These are phyloP conservation scores for Tenodera sinensis DNA, from an alignment of 2,888 invertebrate genomes.

Conservation along the genomic window DNA sequence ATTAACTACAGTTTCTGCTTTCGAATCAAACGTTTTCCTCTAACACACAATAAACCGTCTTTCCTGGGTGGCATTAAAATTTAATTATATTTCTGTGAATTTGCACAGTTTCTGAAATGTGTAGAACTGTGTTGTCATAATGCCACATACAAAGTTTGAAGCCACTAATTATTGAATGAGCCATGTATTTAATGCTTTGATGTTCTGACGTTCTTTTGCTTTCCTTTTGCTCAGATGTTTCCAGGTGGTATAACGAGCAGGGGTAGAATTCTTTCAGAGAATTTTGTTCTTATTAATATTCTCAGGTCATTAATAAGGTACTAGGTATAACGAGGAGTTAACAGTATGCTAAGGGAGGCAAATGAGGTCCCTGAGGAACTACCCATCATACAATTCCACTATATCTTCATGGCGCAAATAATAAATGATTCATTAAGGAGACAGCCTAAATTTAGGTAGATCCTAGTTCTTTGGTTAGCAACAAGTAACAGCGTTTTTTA, in stretches of 20 bases:
- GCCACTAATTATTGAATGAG: too few species aligned
- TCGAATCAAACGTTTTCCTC: too few species aligned
- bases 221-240: neutral
- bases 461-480: neutral
- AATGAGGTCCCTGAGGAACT: neutral
- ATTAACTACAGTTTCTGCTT: too few species aligned
- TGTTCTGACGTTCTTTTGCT: neutral
- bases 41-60: too few species aligned
- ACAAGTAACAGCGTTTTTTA: neutral
- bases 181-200: too few species aligned
- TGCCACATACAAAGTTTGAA: too few species aligned
- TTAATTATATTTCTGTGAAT: too few species aligned
- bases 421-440: neutral
- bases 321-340: neutral
- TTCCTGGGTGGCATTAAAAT: too few species aligned
- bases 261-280: neutral
- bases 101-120: too few species aligned
- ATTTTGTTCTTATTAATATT: neutral
- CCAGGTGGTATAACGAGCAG: neutral
- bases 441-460: neutral
- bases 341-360: neutral
- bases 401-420: neutral
- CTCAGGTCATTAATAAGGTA: neutral
- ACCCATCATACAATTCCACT: neutral
- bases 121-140: too few species aligned